Conservation (phyloP, 92 coral and sea anemone species). For the Pocillopora meandrina region DNA sequence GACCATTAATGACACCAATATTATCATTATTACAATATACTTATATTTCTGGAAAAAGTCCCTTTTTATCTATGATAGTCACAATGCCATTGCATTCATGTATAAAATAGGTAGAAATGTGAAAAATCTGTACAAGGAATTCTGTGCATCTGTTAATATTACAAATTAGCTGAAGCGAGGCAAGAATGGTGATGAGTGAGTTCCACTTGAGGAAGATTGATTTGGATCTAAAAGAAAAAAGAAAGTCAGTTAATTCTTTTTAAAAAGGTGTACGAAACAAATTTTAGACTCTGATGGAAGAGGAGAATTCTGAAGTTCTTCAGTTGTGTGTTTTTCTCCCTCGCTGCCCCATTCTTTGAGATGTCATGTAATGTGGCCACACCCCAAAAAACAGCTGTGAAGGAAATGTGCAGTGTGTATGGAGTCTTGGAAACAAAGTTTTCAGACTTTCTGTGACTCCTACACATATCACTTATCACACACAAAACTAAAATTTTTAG, state of each 20-base stretch:
- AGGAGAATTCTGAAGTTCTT: too few relatives aligned
- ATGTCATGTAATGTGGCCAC: too few relatives aligned
- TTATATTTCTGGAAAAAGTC: neutral
- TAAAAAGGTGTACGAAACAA: too few relatives aligned
- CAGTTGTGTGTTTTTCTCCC: too few relatives aligned
- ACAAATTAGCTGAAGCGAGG: conserved; percentile 68
- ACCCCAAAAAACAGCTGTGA: too few relatives aligned
- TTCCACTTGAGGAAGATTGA: conserved; percentile 63
- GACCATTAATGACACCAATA: neutral
- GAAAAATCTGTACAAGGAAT: conserved; percentile 32
- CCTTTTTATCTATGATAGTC: conserved; percentile 6
- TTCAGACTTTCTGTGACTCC: too few relatives aligned
- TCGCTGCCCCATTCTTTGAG: too few relatives aligned
- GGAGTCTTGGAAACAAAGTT: too few relatives aligned
- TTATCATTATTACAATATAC: neutral
- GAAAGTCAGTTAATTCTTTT: neutral
- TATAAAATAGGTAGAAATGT: conserved; percentile 42
- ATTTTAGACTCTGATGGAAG: too few relatives aligned
- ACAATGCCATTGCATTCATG: neutral
- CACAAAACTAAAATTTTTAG: too few relatives aligned
- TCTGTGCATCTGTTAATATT: conserved; percentile 4
- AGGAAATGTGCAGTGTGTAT: too few relatives aligned
- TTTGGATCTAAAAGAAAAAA: conserved; percentile 74
- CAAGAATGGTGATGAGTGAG: conserved; percentile 73
- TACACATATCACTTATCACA: too few relatives aligned